Base-by-base conservation (phyloP, 2,888 invertebrate species). In the Folsomia candida region DNA sequence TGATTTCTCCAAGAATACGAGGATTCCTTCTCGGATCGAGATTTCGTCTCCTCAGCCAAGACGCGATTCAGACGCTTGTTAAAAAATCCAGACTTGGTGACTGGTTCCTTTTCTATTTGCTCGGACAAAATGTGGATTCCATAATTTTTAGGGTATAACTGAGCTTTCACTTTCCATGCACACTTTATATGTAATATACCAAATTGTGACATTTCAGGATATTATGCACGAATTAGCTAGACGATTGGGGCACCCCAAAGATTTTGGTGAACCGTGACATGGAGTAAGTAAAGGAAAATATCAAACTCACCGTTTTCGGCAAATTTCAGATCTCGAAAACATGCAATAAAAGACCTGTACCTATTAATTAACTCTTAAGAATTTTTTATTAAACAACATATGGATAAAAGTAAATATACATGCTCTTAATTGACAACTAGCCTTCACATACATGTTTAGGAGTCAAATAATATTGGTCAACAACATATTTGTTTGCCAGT, bases 21-120 rank as follows among this genome's bases (percentile, higher is more conserved):
- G 94, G 94, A 78, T 94, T 94, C 85, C 88, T 94, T 85, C 88
- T 95, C 85, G 88, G 93, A 80, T 89, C 94, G 87, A 87, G 95
- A 80, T 95, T 93, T 87, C 87, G 91, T 79, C 88, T 95, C 82
- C 91, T 95, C 80, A 87, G 91, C 81, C 88, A 91, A 81, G 94
- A 95, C 85, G 93, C 93, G 80, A 90, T 95, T 82, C 93, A 94
- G 85, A 91, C 92, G 79, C 91, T 95, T 82, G 94, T 95, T 79
- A 87, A 93, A 79, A 88, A 92, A 81, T 93, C 93, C 85, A 94
- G 94, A 83, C 91, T 95, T 88, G 95, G 95, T 81, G 95, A 95
- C 85, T 95, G 95, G 94, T 94, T 94, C 85, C 88, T 95, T 80
- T 90, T 95, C 81, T 95, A 94, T 86, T 93, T 95, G 88, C 88